Conservation (phyloP, 1,140 invertebrate genomes). For the Zaprionus davidi region DNA sequence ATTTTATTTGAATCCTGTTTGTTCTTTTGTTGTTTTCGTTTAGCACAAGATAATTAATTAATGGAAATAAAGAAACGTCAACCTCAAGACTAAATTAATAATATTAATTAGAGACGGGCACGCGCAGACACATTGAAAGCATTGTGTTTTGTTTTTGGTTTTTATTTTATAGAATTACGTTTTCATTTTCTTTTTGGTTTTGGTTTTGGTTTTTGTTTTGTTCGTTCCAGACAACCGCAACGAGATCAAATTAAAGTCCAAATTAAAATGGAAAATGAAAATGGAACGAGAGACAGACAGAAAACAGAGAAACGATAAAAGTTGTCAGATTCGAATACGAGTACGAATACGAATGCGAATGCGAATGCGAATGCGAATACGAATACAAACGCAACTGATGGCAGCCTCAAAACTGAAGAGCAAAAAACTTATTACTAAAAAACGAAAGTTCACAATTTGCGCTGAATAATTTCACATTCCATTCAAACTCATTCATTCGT, state of each 20-base stretch:
- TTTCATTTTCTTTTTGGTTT: slow-evolving; percentile 32
- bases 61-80: slow-evolving; percentile 29
- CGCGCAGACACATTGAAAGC: slow-evolving; percentile 69
- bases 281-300: slow-evolving; percentile 26
- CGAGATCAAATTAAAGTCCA: slow-evolving; percentile 48
- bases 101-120: slow-evolving; percentile 61
- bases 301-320: slow-evolving; percentile 20
- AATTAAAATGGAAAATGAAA: slow-evolving; percentile 34
- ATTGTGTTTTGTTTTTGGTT: slow-evolving; percentile 49
- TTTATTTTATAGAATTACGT: slow-evolving; percentile 47
- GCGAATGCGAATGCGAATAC: neutral
- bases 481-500: slow-evolving; percentile 56
- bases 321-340: slow-evolving; percentile 7
- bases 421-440: slow-evolving; percentile 70
- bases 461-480: slow-evolving; percentile 13
- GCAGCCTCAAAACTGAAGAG: slow-evolving; percentile 40
- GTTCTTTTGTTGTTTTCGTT: slow-evolving; percentile 10
- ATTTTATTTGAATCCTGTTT: slow-evolving; percentile 21
- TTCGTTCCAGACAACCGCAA: slow-evolving; percentile 60
- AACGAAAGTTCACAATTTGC: slow-evolving; percentile 24
- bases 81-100: slow-evolving; percentile 57
- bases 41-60: slow-evolving; percentile 35
- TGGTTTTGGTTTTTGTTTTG: slow-evolving; percentile 18
- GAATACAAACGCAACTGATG: slow-evolving; percentile 24
- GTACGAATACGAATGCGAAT: neutral